A percentile compares a stretch with the other conserved stretches of the same genome.
These are phyloP conservation scores for Theodoxus fluviatilis DNA, from an alignment of 2,888 invertebrate species.

Conservation along the genomic window DNA sequence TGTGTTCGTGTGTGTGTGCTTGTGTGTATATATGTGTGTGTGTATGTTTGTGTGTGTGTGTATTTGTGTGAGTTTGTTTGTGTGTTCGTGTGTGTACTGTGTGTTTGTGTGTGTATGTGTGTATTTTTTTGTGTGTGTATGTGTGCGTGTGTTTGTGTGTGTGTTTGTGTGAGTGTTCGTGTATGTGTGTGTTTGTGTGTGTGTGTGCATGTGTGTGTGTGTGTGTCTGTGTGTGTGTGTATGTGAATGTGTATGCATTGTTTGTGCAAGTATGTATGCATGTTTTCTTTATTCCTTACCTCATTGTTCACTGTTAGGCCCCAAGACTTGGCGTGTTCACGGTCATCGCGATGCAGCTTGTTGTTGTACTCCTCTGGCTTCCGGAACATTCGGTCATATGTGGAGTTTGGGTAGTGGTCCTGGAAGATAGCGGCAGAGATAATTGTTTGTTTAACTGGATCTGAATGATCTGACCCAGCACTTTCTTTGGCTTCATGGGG, in stretches of 20 bases:
- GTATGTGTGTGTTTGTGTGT: too few relatives aligned
- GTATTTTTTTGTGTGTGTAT: too few relatives aligned
- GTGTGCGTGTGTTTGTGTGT: too few relatives aligned
- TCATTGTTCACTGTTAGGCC: slow-evolving; percentile 61
- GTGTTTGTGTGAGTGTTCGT: too few relatives aligned
- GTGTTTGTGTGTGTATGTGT: too few relatives aligned
- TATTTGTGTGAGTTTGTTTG: too few relatives aligned
- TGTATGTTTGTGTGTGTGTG: too few relatives aligned
- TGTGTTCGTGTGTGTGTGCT: too few relatives aligned
- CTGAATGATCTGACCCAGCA: background rate
- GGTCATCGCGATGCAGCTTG: slow-evolving; percentile 63
- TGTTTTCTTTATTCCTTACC: slow-evolving; percentile 37
- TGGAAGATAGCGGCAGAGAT: slow-evolving; percentile 29
- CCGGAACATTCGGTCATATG: slow-evolving; percentile 59
- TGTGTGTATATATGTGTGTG: too few relatives aligned
- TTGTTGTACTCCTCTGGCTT: slow-evolving; percentile 56
- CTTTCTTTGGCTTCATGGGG: slow-evolving; percentile 33
- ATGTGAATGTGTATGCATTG: background rate
- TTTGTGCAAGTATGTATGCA: background rate
- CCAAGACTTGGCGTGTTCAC: slow-evolving; percentile 62
- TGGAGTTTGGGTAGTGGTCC: slow-evolving; percentile 48
- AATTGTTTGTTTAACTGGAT: background rate
- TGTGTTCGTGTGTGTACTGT: too few relatives aligned
- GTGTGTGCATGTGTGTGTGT: too few relatives aligned
- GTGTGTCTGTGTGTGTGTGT: too few relatives aligned